phyloP scores from a whole-genome alignment of 1,140 invertebrate genomes.

The Philotrypesis tridentata region DNA sequence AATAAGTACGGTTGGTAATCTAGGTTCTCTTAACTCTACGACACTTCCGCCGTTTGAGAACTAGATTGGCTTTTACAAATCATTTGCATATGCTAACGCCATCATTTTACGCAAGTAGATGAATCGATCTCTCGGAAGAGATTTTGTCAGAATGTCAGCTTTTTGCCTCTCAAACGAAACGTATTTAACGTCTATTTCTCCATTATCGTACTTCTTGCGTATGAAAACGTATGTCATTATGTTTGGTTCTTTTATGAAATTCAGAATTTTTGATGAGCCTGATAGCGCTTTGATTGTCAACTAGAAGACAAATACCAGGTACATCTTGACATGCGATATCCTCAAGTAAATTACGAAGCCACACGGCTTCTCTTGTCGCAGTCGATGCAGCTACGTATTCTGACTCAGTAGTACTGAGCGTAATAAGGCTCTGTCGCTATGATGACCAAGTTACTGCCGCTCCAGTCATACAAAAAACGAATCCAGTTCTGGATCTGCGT shows the following conservation, averaged over 20 bases:
- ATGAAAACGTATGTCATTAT: constrained; percentile 57
- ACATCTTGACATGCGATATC: too few relatives aligned
- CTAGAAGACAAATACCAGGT: background rate
- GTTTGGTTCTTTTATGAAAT: constrained; percentile 59
- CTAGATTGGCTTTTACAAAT: too few relatives aligned
- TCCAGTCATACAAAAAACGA: constrained; percentile 60
- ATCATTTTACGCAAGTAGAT: background rate
- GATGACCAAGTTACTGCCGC: constrained; percentile 67
- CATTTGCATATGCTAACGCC: too few relatives aligned
- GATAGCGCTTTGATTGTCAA: too few relatives aligned
- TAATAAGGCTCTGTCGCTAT: constrained; percentile 66
- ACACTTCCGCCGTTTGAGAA: too few relatives aligned
- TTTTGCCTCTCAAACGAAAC: constrained; percentile 48
- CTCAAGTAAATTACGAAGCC: too few relatives aligned
- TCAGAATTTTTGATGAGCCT: too few relatives aligned
- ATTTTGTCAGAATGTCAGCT: constrained; percentile 57
- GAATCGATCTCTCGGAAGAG: constrained; percentile 27
- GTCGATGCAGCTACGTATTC: too few relatives aligned
- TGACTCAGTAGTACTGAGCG: background rate
- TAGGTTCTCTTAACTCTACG: too few relatives aligned
- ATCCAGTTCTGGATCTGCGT: constrained; percentile 65
- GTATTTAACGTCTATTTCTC: constrained; percentile 49
- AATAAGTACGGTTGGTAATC: too few relatives aligned
- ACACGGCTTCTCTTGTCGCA: too few relatives aligned
- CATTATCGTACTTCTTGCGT: constrained; percentile 48